Evolutionary conservation across 2,797 vertebrate genomes (phyloP).

Genomic region (Anguilla pacifica): DNA sequence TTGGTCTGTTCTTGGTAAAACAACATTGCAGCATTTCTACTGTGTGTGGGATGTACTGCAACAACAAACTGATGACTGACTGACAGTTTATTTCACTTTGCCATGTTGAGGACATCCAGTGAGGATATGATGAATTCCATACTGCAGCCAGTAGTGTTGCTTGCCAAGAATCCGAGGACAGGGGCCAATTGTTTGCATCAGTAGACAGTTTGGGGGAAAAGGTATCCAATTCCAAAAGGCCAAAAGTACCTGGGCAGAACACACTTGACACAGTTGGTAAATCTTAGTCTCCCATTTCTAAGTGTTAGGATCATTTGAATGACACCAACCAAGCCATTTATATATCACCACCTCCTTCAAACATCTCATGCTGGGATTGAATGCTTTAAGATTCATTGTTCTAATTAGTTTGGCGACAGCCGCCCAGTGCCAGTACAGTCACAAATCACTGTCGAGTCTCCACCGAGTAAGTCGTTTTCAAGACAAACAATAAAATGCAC

Average conservation of each 20-base stretch:
- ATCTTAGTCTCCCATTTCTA: slow-evolving; percentile 45
- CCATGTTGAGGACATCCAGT: neutral
- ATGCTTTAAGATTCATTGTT: slow-evolving; percentile 55
- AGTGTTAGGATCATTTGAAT: slow-evolving; percentile 54
- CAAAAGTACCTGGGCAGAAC: slow-evolving; percentile 9
- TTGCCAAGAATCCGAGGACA: neutral
- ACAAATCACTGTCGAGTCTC: slow-evolving; percentile 58
- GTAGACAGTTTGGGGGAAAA: neutral
- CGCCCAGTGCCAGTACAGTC: slow-evolving; percentile 40
- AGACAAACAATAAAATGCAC: slow-evolving; percentile 44
- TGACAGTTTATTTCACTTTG: neutral
- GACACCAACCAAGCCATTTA: slow-evolving; percentile 49
- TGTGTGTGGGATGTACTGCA: neutral
- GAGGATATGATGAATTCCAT: neutral
- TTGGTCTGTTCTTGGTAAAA: neutral
- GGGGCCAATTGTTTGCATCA: slow-evolving; percentile 2
- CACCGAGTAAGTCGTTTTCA: slow-evolving; percentile 53
- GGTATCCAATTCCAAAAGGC: neutral
- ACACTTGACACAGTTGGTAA: slow-evolving; percentile 42
- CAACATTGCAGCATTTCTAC: neutral
- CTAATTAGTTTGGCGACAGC: slow-evolving; percentile 52
- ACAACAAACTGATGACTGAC: neutral
- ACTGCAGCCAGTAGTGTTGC: neutral
- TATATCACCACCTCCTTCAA: slow-evolving; percentile 31
- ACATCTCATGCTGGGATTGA: slow-evolving; percentile 52